Conservation (phyloP, 1,140 invertebrate genomes). For the Drosophila pectinifera region DNA sequence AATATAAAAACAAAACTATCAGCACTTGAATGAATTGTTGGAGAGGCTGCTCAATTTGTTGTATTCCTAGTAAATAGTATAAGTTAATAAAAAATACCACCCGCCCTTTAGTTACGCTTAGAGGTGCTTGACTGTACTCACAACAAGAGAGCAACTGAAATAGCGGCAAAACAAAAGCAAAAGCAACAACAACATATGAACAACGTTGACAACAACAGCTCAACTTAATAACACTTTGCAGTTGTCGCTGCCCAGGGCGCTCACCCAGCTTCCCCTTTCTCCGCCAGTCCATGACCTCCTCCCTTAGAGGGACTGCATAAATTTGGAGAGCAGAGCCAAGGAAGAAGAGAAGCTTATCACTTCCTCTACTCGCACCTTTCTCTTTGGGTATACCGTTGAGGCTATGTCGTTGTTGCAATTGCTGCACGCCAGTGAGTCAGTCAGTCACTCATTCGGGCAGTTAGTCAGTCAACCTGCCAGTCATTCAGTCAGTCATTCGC, state of each 20-base stretch:
- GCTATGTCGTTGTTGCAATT: conserved; percentile 30
- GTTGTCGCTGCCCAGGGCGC: conserved; percentile 49
- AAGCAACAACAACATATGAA: conserved; percentile 25
- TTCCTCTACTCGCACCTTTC: conserved; percentile 20
- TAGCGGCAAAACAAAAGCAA: conserved; percentile 18
- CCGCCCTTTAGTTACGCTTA: not conserved
- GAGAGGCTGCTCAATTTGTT: no score
- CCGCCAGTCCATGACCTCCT: conserved; percentile 2
- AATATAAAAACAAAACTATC: not conserved
- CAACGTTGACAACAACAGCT: conserved; percentile 51
- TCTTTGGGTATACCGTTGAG: not conserved
- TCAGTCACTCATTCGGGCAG: conserved; percentile 4
- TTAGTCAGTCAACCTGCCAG: conserved; percentile 3
- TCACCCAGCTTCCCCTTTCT: conserved; percentile 11
- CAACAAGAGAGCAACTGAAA: conserved; percentile 29
- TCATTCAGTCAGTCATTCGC: conserved; percentile 29
- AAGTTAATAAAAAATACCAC: no score
- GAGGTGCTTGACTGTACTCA: conserved; percentile 8
- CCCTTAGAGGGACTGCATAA: conserved; percentile 43
- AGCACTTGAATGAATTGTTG: no score
- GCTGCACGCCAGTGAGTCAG: conserved; percentile 22
- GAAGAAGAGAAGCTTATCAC: conserved; percentile 22
- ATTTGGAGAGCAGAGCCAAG: conserved; percentile 30
- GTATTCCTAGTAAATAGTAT: no score
- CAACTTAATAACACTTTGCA: conserved; percentile 71